These are phyloP conservation scores for Achroia grisella DNA, from an alignment of 1,140 invertebrate genomes.

Conservation along the genomic window DNA sequence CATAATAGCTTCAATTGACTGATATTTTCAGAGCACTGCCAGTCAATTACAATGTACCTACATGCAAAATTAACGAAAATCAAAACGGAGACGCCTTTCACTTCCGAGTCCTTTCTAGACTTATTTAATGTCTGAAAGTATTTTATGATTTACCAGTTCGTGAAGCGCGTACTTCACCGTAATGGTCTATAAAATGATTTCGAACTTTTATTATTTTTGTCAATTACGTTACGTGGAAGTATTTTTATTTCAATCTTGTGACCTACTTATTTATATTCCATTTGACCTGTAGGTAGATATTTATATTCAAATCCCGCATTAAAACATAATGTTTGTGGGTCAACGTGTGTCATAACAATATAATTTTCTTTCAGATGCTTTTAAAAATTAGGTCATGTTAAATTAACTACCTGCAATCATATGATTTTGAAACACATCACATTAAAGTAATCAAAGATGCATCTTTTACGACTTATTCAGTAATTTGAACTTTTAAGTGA, in stretches of 20 bases:
- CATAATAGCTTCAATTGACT: conserved; percentile 12
- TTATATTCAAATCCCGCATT: too few relatives aligned
- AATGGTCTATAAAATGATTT: conserved; percentile 42
- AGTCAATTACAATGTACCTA: conserved; percentile 29
- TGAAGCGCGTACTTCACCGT: conserved; percentile 19
- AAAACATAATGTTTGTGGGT: too few relatives aligned
- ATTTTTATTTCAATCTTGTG: background rate
- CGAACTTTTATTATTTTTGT: conserved; percentile 3
- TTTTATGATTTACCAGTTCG: conserved; percentile 37
- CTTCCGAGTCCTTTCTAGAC: conserved; percentile 39
- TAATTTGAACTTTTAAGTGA: too few relatives aligned
- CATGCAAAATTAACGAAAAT: conserved; percentile 32
- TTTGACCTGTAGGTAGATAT: background rate
- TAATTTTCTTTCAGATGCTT: too few relatives aligned
- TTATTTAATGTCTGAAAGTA: conserved; percentile 34
- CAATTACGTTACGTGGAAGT: background rate
- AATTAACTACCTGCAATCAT: too few relatives aligned
- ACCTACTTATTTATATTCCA: background rate
- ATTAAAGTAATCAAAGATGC: too few relatives aligned
- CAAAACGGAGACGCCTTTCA: conserved; percentile 41
- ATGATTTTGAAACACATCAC: too few relatives aligned
- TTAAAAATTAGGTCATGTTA: too few relatives aligned
- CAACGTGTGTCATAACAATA: too few relatives aligned
- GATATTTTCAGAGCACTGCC: conserved; percentile 33
- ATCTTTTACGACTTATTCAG: too few relatives aligned